Evolutionary conservation across 2,888 invertebrate genomes (phyloP), one percentile per base, ranked within the genome.

Genomic region (Amiota communis): DNA sequence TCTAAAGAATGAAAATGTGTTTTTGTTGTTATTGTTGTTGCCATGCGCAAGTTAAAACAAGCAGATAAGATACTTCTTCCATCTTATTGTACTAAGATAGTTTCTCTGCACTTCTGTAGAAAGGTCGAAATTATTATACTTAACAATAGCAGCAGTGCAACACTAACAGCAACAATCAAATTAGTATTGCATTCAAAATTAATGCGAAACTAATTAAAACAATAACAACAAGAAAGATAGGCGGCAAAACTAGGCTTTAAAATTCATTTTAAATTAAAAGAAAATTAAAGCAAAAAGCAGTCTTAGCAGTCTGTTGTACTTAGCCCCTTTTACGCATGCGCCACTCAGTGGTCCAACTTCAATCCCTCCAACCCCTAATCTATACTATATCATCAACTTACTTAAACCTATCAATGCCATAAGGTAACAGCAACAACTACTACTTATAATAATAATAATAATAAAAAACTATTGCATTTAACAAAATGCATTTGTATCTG

Each of bases 151-250:
- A 57, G 61, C 51, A 73, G n/a, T n/a, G n/a, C n/a, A n/a, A n/a
- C n/a, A n/a, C n/a, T n/a, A 48, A 47, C 20, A 10, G 2, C 57
- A 15, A 57, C 36, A n/a, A 20, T 17, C 15, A 67, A 23, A 67
- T 20, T 51, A n/a, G 49, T 67, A 67, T 67, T 67, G 23, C 49
- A 68, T 53, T 20, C 20, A 76, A 82, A 83, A 80, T 83, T 83
- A 83, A 83, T 83, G 85, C 85, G 83, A 83, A 83, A 82, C 84
- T 85, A 83, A 83, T 83, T 83, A 83, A 83, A 83, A 85, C 84
- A 75, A 9, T 73, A 74, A 9, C 74, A 74, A 11, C 74, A 77
- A 47, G 70, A 72, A 71, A 56, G 56, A 15, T 61, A 70, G 73
- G 72, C 72, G 20, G 77, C 36, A 36, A 73, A 72, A 78, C 84